phyloP scores from a whole-genome alignment of 2,888 invertebrate species.

The Amblyteles armatorius region DNA sequence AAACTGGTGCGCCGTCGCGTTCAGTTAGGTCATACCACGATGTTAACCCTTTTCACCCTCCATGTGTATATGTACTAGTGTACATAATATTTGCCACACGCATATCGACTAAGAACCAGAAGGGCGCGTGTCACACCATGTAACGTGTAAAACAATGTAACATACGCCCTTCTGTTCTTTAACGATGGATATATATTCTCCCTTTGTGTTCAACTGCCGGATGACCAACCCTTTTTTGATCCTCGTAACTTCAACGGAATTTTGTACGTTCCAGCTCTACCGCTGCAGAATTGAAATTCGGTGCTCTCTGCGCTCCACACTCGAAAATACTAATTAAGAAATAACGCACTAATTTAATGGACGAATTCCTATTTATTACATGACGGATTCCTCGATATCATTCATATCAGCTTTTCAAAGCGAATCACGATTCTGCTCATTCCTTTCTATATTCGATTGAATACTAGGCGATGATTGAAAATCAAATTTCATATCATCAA shows the following conservation, averaged over 20 bases:
- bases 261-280: not conserved
- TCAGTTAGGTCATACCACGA: constrained; percentile 1
- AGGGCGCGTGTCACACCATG: not conserved
- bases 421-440: not conserved
- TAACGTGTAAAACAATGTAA: too few species aligned
- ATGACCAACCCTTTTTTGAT: constrained; percentile 35
- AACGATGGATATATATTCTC: not conserved
- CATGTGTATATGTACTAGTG: not conserved
- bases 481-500: not conserved
- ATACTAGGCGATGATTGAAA: not conserved
- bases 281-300: not conserved
- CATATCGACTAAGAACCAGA: not conserved
- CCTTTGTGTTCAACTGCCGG: constrained; percentile 34
- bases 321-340: constrained; percentile 59
- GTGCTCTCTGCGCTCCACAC: not conserved
- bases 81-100: constrained; percentile 3
- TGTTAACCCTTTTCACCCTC: not conserved
- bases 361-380: constrained; percentile 39
- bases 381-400: not conserved
- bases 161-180: too few species aligned
- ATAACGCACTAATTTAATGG: constrained; percentile 49
- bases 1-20: constrained; percentile 7
- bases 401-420: not conserved
- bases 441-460: not conserved
- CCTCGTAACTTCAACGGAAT: constrained; percentile 17